Evolutionary conservation across 2,797 vertebrate species (phyloP).

Genomic region (Hoplostethus mediterraneus): DNA sequence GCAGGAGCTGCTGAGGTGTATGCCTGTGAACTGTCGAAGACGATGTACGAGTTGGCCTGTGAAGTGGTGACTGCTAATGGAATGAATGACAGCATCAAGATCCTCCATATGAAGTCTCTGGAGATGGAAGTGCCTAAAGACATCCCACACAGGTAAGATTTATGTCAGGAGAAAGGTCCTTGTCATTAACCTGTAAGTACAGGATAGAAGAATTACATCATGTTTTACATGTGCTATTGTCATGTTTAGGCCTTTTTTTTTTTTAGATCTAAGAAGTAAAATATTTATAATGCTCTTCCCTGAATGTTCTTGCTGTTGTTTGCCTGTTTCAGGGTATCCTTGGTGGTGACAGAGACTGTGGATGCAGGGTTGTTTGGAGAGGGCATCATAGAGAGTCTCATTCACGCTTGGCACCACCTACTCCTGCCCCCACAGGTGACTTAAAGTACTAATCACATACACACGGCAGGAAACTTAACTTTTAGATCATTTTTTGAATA

Average conservation of each 20-base stretch:
- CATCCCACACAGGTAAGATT: constrained; percentile 90
- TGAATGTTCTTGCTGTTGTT: constrained; percentile 4
- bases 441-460: constrained; percentile 33
- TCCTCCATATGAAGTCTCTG: constrained; percentile 95
- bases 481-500: too few relatives aligned
- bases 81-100: constrained; percentile 89
- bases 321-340: constrained; percentile 87
- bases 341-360: constrained; percentile 99
- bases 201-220: neutral
- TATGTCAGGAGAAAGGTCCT: neutral
- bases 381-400: constrained; percentile 97
- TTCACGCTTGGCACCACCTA: constrained; percentile 97
- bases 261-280: neutral
- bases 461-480: neutral
- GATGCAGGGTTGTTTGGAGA: constrained; percentile 98
- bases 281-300: neutral
- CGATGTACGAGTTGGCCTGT: constrained; percentile 95
- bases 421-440: constrained; percentile 93
- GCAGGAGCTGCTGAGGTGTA: constrained; percentile 91
- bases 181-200: neutral
- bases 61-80: constrained; percentile 92
- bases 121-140: constrained; percentile 94
- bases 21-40: constrained; percentile 97
- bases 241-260: neutral
- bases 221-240: neutral